Evolutionary conservation across 1,140 invertebrate species (phyloP).

Genomic region (Grapholita molesta): DNA sequence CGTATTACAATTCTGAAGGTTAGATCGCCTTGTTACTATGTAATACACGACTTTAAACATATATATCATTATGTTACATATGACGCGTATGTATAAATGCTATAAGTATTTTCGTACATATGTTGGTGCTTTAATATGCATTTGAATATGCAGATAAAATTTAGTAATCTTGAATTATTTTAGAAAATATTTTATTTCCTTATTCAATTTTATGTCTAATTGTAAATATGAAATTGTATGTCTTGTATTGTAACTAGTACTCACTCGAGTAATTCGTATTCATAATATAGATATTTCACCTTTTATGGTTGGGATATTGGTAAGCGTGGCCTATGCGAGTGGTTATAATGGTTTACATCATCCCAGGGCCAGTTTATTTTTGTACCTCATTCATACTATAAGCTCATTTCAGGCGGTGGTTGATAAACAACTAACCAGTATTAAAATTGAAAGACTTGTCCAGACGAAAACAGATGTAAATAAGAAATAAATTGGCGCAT

Average conservation of each 20-base stretch:
- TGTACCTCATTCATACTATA: constrained; percentile 21
- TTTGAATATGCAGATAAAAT: constrained; percentile 4
- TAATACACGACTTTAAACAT: neutral
- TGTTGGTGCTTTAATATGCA: constrained; percentile 13
- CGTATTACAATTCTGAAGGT: neutral
- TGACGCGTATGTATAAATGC: constrained; percentile 16
- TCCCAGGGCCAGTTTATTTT: constrained; percentile 25
- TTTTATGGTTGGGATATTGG: constrained; percentile 11
- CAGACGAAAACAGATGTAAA: neutral
- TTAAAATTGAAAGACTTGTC: constrained; percentile 22
- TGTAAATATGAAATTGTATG: constrained; percentile 11
- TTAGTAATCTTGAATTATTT: constrained; percentile 13
- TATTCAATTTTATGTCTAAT: constrained; percentile 3
- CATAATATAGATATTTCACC: constrained; percentile 8
- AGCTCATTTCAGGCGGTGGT: constrained; percentile 19
- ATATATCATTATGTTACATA: constrained; percentile 14
- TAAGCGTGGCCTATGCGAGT: constrained; percentile 34
- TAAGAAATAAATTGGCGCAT: constrained; percentile 1
- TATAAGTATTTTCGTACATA: constrained; percentile 16
- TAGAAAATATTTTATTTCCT: constrained; percentile 16
- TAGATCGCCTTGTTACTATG: constrained; percentile 15
- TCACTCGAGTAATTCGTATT: constrained; percentile 5
- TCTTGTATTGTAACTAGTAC: constrained; percentile 3
- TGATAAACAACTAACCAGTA: constrained; percentile 30
- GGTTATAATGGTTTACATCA: neutral